Evolutionary conservation across 2,797 vertebrate species (phyloP), one percentile per base, ranked within the genome.

Genomic region (Cyprinodon diabolis): DNA sequence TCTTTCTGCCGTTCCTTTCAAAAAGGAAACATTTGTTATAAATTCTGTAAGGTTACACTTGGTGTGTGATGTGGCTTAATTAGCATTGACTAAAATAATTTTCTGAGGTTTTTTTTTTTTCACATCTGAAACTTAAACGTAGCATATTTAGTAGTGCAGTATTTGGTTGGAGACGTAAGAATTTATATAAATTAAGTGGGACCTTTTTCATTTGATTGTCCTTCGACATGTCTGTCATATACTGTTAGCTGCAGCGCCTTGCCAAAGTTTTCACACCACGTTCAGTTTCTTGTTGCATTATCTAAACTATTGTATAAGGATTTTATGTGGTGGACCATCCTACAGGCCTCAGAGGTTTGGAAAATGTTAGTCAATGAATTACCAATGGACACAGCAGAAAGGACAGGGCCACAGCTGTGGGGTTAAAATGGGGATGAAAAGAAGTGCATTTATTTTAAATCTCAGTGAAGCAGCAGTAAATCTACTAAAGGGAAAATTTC

Each of bases 1-100:
- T 13, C 9, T 47, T 66, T 23, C 47, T 76, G 55, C 76, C 35
- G 71, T 72, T 43, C 55, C 78, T 75, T 78, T 19, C 30, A 21
- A 7, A 21, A 1, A 65, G 19, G 63, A 45, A 49, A 12, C 9
- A 21, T 70, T 19, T 19, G 10, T 67, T n/a, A 2, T 5, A 62
- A 43, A 37, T 17, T 69, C 75, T 0, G 7, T 12, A 13, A 9
- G 4, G 30, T 71, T 9, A 58, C 0, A 40, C 37, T 55, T 63
- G 58, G 12, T 17, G 5, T 62, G 60, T 43, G 8, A 21, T 63
- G 40, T 43, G 43, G 17, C 4, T 19, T n/a, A n/a, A n/a, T 19
- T 19, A n/a, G 4, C 43, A n/a, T n/a, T 15, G 14, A 51, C 13
- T 15, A 47, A 37, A n/a, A 2, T 9, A 1, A 40, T 45, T 23